A percentile compares a stretch with the other conserved stretches of the same genome.
Evolutionary conservation across 2,888 invertebrate genomes (phyloP).

Genomic region (Watsonalla binaria): DNA sequence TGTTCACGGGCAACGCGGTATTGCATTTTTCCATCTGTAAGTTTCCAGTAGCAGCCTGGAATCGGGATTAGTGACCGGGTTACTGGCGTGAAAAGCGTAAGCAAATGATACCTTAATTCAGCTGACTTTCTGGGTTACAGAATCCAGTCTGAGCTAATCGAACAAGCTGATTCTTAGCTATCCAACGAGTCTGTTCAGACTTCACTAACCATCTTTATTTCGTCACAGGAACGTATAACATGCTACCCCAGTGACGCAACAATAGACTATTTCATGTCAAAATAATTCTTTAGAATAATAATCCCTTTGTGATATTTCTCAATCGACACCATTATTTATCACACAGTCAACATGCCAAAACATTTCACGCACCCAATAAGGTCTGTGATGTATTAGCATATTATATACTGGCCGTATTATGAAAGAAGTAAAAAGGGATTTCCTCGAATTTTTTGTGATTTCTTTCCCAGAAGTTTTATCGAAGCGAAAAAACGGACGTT

Average conservation of each 20-base stretch:
- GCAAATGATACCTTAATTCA: no score
- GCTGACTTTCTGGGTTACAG: no score
- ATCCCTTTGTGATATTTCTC: neutral
- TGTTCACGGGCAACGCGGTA: no score
- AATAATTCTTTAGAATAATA: neutral
- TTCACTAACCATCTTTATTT: no score
- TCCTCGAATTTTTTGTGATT: neutral
- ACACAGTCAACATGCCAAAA: neutral
- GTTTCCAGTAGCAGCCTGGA: no score
- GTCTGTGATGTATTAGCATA: neutral
- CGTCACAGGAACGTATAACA: no score
- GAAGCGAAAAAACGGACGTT: neutral
- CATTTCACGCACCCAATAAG: neutral
- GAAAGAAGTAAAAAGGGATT: neutral
- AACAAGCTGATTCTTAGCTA: no score
- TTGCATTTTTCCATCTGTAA: no score
- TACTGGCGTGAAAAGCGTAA: no score
- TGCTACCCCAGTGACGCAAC: neutral
- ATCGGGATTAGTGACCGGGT: no score
- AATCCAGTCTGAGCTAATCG: no score
- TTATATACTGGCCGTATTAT: neutral
- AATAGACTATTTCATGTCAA: neutral
- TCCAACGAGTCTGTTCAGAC: no score
- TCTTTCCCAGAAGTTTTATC: neutral
- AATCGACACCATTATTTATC: neutral